A percentile compares a stretch with the other conserved stretches of the same genome.
Conservation (phyloP, 2,113 vertebrate genomes). For the Paramormyrops kingsleyae region DNA sequence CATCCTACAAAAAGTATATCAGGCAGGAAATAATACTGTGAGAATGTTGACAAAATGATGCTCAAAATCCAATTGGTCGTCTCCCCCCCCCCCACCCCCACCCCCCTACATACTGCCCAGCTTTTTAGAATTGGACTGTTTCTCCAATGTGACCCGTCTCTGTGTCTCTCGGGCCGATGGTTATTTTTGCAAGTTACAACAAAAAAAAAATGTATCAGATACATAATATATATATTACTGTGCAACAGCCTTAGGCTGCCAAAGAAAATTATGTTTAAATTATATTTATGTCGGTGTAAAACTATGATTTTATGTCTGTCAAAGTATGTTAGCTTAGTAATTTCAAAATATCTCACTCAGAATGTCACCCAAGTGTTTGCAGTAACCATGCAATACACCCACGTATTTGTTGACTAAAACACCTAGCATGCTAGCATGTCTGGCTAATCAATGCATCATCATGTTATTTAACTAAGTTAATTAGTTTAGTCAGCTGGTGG, state of each 20-base stretch:
- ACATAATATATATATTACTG: background rate
- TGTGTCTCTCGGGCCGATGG: background rate
- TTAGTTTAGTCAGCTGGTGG: background rate
- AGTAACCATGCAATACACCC: background rate
- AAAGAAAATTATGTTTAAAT: background rate
- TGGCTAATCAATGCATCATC: background rate
- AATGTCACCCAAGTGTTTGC: background rate
- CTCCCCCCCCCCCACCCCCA: background rate
- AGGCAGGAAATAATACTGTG: conserved; percentile 5
- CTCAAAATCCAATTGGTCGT: background rate
- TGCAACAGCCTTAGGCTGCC: background rate
- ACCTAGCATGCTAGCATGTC: background rate
- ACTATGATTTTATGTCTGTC: background rate
- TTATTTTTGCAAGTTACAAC: background rate
- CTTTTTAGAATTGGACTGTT: background rate
- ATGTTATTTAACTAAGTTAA: background rate
- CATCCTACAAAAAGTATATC: background rate
- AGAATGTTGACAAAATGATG: background rate
- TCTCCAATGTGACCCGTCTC: background rate
- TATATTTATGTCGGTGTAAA: background rate
- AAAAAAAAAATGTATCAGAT: background rate
- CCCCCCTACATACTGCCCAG: background rate
- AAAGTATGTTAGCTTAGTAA: background rate
- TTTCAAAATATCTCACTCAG: background rate
- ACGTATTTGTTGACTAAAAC: background rate